A percentile compares a stretch with the other conserved stretches of the same genome.
These are phyloP conservation scores for Baronia brevicornis DNA, from an alignment of 2,888 invertebrate species.

Conservation along the genomic window DNA sequence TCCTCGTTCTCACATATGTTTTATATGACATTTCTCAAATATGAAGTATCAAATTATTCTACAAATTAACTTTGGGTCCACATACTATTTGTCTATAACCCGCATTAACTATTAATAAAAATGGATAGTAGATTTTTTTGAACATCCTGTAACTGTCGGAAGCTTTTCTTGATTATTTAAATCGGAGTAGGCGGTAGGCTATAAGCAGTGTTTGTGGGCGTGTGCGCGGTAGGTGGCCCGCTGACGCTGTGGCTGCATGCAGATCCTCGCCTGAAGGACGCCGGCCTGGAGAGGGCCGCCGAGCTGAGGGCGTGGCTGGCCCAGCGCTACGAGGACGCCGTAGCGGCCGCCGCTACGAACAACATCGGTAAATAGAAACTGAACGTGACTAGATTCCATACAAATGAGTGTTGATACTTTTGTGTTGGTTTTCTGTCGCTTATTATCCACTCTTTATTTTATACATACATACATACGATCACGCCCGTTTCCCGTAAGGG, in stretches of 20 bases:
- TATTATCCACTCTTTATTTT: too few species aligned
- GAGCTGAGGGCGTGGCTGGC: conserved; percentile 88
- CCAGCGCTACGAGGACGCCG: conserved; percentile 88
- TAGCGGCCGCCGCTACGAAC: conserved; percentile 80
- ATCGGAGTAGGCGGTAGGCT: conserved; percentile 7
- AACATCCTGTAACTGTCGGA: background rate
- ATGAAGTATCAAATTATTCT: too few species aligned
- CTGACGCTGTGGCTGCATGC: conserved; percentile 56
- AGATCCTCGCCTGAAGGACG: conserved; percentile 88
- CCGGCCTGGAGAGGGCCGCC: conserved; percentile 80
- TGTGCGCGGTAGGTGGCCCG: conserved; percentile 44
- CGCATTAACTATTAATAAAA: too few species aligned
- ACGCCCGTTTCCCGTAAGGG: too few species aligned
- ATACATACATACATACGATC: too few species aligned
- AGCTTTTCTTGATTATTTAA: background rate
- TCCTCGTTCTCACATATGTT: too few species aligned
- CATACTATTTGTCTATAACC: too few species aligned
- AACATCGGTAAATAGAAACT: conserved; percentile 39
- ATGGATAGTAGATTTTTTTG: background rate
- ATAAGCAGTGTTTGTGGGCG: conserved; percentile 15
- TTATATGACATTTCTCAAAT: too few species aligned
- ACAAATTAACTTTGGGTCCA: too few species aligned
- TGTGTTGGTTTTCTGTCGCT: background rate
- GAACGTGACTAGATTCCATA: background rate
- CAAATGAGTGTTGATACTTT: background rate